Evolutionary conservation across 2,888 invertebrate species (phyloP).

Genomic region (Catocala nupta): DNA sequence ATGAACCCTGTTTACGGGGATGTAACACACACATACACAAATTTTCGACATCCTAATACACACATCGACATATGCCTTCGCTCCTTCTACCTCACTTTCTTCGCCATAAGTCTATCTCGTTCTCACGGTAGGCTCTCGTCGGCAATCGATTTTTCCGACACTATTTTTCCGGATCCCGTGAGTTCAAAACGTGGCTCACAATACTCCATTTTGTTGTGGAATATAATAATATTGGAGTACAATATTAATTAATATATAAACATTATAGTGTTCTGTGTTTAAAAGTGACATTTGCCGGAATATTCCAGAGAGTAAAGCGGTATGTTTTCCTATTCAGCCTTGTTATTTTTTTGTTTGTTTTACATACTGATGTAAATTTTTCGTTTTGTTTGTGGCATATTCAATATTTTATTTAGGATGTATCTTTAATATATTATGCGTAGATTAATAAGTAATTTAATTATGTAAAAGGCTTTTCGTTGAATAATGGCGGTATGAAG

Average conservation of each 20-base stretch:
- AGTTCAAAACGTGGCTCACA: conserved; percentile 37
- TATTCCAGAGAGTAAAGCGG: conserved; percentile 23
- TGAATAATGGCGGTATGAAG: background rate
- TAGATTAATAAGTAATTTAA: no score
- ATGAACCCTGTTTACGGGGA: conserved; percentile 52
- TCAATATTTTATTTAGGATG: no score
- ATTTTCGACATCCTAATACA: conserved; percentile 25
- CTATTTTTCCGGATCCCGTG: conserved; percentile 50
- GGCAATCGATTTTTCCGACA: conserved; percentile 56
- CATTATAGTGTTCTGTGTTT: conserved; percentile 27
- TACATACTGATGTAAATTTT: no score
- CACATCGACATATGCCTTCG: conserved; percentile 34
- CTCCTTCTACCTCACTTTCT: conserved; percentile 29
- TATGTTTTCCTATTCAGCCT: conserved; percentile 22
- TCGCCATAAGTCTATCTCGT: conserved; percentile 20
- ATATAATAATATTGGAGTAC: conserved; percentile 15
- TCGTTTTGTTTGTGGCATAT: no score
- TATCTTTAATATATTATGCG: no score
- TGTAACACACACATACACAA: conserved; percentile 38
- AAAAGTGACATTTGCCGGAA: conserved; percentile 22
- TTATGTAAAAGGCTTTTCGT: no score
- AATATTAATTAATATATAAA: conserved; percentile 24
- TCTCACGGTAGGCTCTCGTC: conserved; percentile 26
- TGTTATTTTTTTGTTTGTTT: conserved; percentile 4
- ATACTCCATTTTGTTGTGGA: conserved; percentile 30